These are phyloP conservation scores for Penaeus chinensis DNA, from an alignment of 1,140 invertebrate genomes.

Conservation along the genomic window DNA sequence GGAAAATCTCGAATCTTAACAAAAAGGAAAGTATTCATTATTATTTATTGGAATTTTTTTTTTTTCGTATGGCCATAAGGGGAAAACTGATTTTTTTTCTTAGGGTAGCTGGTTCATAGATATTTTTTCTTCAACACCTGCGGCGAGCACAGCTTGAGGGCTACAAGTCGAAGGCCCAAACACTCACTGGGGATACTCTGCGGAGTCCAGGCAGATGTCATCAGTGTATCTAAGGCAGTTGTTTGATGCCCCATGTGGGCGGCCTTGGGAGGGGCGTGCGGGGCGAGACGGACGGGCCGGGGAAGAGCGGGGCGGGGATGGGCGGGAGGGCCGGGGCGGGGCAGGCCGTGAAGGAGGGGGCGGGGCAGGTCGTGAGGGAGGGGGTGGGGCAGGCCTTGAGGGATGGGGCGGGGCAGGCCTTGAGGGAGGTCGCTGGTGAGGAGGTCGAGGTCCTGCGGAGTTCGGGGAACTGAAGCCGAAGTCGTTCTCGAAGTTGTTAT, in stretches of 20 bases:
- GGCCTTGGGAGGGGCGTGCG: not conserved
- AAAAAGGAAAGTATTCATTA: too few species aligned
- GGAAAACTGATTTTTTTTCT: too few species aligned
- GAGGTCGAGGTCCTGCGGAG: slow-evolving; percentile 12
- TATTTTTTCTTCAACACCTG: too few species aligned
- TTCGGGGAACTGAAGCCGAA: not conserved
- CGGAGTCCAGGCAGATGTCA: slow-evolving; percentile 79
- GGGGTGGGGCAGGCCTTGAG: not conserved
- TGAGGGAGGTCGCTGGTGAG: slow-evolving; percentile 14
- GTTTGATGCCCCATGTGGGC: not conserved
- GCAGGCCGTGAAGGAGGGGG: slow-evolving; percentile 5
- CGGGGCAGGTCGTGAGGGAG: not conserved
- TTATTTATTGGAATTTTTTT: too few species aligned
- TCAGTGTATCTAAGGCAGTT: slow-evolving; percentile 73
- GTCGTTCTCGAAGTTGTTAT: slow-evolving; percentile 39
- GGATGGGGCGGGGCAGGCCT: not conserved
- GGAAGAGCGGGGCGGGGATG: not conserved
- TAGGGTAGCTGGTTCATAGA: too few species aligned
- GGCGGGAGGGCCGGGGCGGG: not conserved
- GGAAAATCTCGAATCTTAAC: too few species aligned
- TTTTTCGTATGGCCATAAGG: too few species aligned
- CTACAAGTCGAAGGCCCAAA: not conserved
- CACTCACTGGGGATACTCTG: slow-evolving; percentile 83
- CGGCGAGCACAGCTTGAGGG: too few species aligned
- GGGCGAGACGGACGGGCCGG: slow-evolving; percentile 15